These are phyloP conservation scores for Mayetiola destructor DNA, from an alignment of 2,888 invertebrate genomes.

Conservation along the genomic window DNA sequence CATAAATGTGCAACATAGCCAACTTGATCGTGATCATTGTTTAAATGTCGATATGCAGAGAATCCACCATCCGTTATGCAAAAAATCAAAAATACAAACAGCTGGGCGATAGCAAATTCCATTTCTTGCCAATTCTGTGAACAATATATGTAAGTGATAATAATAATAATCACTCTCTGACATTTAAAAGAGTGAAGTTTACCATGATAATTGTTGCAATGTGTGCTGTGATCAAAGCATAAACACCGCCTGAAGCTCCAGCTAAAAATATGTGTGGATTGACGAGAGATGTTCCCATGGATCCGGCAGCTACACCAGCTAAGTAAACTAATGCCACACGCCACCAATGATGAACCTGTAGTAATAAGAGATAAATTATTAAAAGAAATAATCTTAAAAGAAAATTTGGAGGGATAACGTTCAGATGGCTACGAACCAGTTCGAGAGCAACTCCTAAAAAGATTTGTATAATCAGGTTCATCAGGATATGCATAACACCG, in stretches of 20 bases:
- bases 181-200: constrained; percentile 14
- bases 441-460: constrained; percentile 88
- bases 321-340: constrained; percentile 70
- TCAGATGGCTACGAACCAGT: too few species aligned
- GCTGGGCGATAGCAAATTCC: constrained; percentile 79
- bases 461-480: constrained; percentile 83
- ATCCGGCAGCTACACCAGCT: constrained; percentile 73
- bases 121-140: constrained; percentile 90
- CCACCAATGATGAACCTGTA: constrained; percentile 84
- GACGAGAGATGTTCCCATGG: constrained; percentile 64
- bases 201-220: constrained; percentile 77
- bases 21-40: constrained; percentile 56
- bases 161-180: background rate
- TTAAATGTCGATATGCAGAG: constrained; percentile 76
- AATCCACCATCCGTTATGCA: constrained; percentile 74
- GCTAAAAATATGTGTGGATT: constrained; percentile 70
- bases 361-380: too few species aligned
- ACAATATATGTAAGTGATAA: background rate
- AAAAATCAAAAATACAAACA: constrained; percentile 67
- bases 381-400: too few species aligned
- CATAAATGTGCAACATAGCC: constrained; percentile 91
- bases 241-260: constrained; percentile 91
- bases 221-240: constrained; percentile 85
- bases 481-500: constrained; percentile 73
- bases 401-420: too few species aligned